Percentiles rank a stretch among this genome's conserved stretches.
Conservation (phyloP, 23 tunicate genomes). For the Corella eumyota region DNA sequence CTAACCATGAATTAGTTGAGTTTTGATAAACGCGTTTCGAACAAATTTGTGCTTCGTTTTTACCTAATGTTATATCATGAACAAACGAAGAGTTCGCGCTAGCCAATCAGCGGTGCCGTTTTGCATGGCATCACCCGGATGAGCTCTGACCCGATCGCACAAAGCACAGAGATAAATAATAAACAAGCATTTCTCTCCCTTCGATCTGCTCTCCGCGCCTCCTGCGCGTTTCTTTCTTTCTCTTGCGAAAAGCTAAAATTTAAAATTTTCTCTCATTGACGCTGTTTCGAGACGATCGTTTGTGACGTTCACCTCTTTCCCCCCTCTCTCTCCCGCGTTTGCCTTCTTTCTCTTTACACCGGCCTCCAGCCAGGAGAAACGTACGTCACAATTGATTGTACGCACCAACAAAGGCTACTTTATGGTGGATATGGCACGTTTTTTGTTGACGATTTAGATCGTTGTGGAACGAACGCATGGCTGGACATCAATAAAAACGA, state of each 20-base stretch:
- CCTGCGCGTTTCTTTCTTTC: too few species aligned
- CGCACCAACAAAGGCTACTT: too few species aligned
- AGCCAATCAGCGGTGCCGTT: conserved; percentile 60
- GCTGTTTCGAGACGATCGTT: conserved; percentile 14
- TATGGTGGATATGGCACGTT: too few species aligned
- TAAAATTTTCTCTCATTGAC: conserved; percentile 24
- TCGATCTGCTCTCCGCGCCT: too few species aligned
- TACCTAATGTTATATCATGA: conserved; percentile 46
- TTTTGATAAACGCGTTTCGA: conserved; percentile 67
- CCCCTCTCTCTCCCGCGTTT: neutral
- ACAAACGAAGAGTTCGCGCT: conserved; percentile 17
- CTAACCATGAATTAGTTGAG: conserved; percentile 44
- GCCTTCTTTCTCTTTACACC: too few species aligned
- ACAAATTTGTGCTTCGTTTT: conserved; percentile 64
- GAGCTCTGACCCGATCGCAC: conserved; percentile 38
- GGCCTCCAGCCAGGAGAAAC: too few species aligned
- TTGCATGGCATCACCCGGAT: conserved; percentile 50
- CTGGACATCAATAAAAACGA: neutral
- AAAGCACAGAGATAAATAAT: conserved; percentile 33
- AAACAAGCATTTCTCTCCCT: conserved; percentile 43
- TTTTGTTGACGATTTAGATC: too few species aligned
- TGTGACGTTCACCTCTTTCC: conserved; percentile 11
- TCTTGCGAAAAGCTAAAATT: too few species aligned
- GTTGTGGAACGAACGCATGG: too few species aligned
- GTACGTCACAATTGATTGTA: too few species aligned